Percentiles rank a stretch among this genome's conserved stretches.
phyloP scores from a whole-genome alignment of 2,888 invertebrate genomes.

The Hyalella azteca region DNA sequence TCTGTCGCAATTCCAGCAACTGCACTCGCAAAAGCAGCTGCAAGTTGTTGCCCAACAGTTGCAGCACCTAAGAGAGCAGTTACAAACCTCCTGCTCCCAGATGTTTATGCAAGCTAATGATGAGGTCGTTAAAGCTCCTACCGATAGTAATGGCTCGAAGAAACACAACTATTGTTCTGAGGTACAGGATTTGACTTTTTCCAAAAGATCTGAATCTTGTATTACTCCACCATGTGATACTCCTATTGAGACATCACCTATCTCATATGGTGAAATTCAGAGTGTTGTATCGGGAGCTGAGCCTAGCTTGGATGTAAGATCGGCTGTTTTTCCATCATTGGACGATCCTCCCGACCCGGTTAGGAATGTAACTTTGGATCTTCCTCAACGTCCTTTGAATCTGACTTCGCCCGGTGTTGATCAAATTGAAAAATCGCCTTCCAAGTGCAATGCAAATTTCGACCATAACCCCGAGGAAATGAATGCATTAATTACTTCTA shows the following conservation, averaged over 20 bases:
- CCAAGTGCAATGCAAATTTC: neutral
- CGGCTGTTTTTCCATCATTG: neutral
- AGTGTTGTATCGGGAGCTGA: neutral
- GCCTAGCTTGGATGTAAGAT: neutral
- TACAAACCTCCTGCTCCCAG: conserved; percentile 5
- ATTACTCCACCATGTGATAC: neutral
- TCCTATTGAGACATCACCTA: neutral
- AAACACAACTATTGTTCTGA: neutral
- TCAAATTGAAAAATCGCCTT: neutral
- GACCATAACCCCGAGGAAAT: neutral
- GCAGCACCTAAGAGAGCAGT: conserved; percentile 16
- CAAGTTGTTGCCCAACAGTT: conserved; percentile 11
- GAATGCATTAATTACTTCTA: neutral
- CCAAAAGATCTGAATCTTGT: neutral
- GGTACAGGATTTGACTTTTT: conserved; percentile 8
- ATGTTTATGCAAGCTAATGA: neutral
- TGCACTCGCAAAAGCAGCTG: conserved; percentile 4
- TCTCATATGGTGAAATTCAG: neutral
- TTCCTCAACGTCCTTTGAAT: neutral
- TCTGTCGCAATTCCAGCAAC: conserved; percentile 13
- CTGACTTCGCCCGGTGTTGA: neutral
- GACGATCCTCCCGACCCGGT: neutral
- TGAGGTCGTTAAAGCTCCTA: neutral
- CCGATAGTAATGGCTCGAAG: neutral
- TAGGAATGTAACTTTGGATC: neutral